A percentile compares a stretch with the other conserved stretches of the same genome.
These are phyloP conservation scores for Oxyteleia sp. DNA, from an alignment of 2,888 invertebrate genomes.

Conservation along the genomic window DNA sequence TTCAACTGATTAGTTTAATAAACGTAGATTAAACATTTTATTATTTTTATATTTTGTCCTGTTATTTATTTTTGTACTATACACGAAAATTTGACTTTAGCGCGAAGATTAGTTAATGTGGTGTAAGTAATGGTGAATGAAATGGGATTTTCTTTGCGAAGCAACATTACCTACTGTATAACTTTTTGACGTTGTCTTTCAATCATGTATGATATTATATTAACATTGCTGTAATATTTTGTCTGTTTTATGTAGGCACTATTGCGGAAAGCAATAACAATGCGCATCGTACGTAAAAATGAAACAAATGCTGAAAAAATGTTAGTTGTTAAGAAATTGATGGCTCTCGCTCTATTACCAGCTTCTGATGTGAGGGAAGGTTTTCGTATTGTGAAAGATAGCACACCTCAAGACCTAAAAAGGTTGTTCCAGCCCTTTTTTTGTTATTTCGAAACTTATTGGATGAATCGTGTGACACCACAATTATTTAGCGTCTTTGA, in stretches of 20 bases:
- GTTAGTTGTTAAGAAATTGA: not conserved
- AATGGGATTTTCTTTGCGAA: no score
- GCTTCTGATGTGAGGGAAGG: not conserved
- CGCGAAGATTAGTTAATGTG: no score
- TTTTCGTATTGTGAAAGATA: not conserved
- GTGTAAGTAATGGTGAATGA: no score
- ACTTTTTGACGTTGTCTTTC: no score
- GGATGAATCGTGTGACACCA: not conserved
- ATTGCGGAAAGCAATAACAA: not conserved
- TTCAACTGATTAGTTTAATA: no score
- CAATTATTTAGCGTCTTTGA: not conserved
- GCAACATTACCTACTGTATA: no score
- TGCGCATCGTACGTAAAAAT: not conserved
- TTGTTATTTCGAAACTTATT: not conserved
- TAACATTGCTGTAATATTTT: not conserved
- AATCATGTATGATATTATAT: no score
- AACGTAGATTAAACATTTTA: no score
- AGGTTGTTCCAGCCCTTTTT: not conserved
- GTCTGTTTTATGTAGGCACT: not conserved
- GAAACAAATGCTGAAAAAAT: not conserved
- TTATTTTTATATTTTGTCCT: no score
- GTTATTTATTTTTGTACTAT: no score
- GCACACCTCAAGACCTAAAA: not conserved
- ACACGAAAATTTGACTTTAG: no score
- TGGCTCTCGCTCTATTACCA: conserved; percentile 3